Evolutionary conservation across 2,797 vertebrate genomes (phyloP), one percentile per base, ranked within the genome.

Genomic region (Mallotus villosus): DNA sequence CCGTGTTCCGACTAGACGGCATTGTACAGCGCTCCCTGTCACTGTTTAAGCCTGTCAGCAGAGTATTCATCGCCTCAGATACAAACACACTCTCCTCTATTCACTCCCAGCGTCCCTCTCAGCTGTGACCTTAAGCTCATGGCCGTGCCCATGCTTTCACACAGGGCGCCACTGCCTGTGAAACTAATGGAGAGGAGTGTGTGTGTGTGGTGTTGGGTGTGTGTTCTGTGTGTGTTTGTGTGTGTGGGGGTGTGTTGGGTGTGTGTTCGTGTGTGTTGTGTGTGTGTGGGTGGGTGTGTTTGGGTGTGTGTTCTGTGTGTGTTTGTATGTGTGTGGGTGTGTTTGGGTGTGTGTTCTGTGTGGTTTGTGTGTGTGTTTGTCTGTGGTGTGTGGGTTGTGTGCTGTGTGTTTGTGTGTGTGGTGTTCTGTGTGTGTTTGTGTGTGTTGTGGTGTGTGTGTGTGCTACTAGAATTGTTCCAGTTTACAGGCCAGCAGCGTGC

Each of bases 351-450:
- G n/a, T n/a, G n/a, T n/a, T n/a, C n/a, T n/a, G n/a, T n/a, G n/a
- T n/a, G n/a, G 22, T 75, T 17, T 61, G 27, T 74, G 27, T 74
- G 24, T 68, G 49, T 68, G 34, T 14, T 3, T 51, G 49, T 51
- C 49, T 14, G 49, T 57, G 49, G 67, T 63, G 32, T 63, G 29
- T 34, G 62, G 9, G 61, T 63, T 24, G n/a, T n/a, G n/a, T n/a
- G n/a, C n/a, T 63, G 61, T 63, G 32, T 37, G 62, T n/a, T 16
- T 34, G 19, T 63, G 62, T 34, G 29, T 63, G 3, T 63, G 53
- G n/a, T n/a, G n/a, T n/a, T n/a, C 4, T 24, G n/a, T 59, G 16
- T 2, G n/a, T 21, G 57, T 59, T 5, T 62, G 8, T 16, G 3
- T 29, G 59, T 12, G 16, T 34, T n/a, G n/a, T n/a, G n/a, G 19